Percentiles rank a stretch among this genome's conserved stretches.
These are phyloP conservation scores for Callorhinus ursinus DNA, from an alignment of 2,113 vertebrate genomes.

Conservation along the genomic window DNA sequence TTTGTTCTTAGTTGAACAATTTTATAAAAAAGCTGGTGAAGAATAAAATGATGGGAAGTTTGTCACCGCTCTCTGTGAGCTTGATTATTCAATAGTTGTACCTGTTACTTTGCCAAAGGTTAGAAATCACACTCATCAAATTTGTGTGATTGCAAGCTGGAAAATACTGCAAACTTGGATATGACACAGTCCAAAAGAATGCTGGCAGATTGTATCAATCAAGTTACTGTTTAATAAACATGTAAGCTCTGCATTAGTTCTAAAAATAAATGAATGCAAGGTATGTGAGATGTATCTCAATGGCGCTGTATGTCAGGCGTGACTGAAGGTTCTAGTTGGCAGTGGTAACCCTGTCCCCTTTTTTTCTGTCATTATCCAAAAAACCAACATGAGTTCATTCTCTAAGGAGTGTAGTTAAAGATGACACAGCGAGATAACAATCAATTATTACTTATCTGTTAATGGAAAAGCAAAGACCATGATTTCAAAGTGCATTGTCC, in stretches of 20 bases:
- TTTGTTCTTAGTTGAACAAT: neutral
- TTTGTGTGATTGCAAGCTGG: neutral
- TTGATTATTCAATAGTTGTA: neutral
- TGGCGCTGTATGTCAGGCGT: neutral
- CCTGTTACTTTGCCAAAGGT: neutral
- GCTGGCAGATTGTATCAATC: neutral
- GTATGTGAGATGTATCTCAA: neutral
- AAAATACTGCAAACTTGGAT: neutral
- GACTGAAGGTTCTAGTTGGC: neutral
- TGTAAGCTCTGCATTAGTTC: neutral
- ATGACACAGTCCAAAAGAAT: neutral
- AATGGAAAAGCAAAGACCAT: neutral
- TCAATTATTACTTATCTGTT: neutral
- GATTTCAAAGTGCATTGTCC: neutral
- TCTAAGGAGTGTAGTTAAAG: neutral
- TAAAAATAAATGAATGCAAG: neutral
- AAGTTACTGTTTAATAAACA: neutral
- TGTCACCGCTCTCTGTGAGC: neutral
- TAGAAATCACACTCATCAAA: neutral
- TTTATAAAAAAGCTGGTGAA: neutral
- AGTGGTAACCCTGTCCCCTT: neutral
- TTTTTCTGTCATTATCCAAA: neutral
- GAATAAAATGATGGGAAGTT: neutral
- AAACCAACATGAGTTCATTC: neutral
- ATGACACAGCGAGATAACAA: neutral